Evolutionary conservation across 2,888 invertebrate species (phyloP).

Genomic region (Sclerodermus sp.): DNA sequence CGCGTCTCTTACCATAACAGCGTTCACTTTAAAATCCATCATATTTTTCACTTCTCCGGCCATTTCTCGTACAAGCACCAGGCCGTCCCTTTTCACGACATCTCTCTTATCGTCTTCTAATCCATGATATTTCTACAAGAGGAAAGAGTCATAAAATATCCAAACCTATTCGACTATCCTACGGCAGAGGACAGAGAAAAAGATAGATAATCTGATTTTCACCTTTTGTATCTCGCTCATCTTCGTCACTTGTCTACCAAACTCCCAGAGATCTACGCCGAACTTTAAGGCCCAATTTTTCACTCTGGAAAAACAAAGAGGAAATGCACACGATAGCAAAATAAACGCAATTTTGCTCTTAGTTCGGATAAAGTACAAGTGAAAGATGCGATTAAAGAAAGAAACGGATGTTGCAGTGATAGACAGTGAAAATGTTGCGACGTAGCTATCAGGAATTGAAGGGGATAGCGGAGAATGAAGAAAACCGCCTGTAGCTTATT

Average conservation of each 20-base stretch:
- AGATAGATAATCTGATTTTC: too few relatives aligned
- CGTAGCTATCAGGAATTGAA: too few relatives aligned
- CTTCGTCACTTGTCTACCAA: slow-evolving; percentile 83
- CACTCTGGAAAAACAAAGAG: slow-evolving; percentile 65
- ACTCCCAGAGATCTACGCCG: slow-evolving; percentile 88
- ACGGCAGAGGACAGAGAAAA: too few relatives aligned
- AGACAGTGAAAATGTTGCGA: neutral
- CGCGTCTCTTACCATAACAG: slow-evolving; percentile 84
- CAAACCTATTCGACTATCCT: too few relatives aligned
- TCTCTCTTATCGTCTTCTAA: slow-evolving; percentile 67
- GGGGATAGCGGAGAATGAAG: too few relatives aligned
- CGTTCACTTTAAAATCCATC: slow-evolving; percentile 90
- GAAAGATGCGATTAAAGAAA: neutral
- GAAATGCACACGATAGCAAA: neutral
- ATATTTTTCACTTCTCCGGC: slow-evolving; percentile 89
- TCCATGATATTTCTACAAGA: slow-evolving; percentile 77
- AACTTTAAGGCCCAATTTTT: slow-evolving; percentile 91
- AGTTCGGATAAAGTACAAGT: too few relatives aligned
- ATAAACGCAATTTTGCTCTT: too few relatives aligned
- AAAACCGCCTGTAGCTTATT: too few relatives aligned
- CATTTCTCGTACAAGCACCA: slow-evolving; percentile 82
- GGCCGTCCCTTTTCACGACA: slow-evolving; percentile 78
- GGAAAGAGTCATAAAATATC: slow-evolving; percentile 15
- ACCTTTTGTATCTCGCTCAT: slow-evolving; percentile 87
- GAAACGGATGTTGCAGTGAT: neutral